Base-by-base conservation (phyloP, 2,888 invertebrate genomes). In the Palloptera scutellata region DNA sequence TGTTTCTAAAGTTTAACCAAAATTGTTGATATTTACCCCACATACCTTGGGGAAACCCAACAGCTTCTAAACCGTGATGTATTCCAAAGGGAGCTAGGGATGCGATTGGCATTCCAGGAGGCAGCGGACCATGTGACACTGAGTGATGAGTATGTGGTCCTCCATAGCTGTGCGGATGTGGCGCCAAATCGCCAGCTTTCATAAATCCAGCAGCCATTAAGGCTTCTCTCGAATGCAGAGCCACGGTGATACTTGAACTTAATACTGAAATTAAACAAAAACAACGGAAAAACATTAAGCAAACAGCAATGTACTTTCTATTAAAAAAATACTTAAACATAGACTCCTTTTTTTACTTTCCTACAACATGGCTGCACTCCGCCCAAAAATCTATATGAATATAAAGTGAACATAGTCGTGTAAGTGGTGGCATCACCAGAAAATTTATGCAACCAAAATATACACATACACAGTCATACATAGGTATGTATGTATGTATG, bases 21-120 rank as follows among this genome's bases (percentile, higher is more conserved):
- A 80, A 80, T 80, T 77, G 75, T 53, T 74, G 53, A 84, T 85
- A 85, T 84, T 85, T 85, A 85, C 85, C 85, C 85, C 85, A 85
- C 85, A 85, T 85, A 85, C 85, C 85, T 85, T 85, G 85, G 81
- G 85, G 83, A 77, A 85, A 85, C 81, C 85, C 85, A 79, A 85
- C 85, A 74, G 85, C 84, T 78, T 85, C 85, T 75, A 85, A 78
- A 74, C 85, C 85, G 76, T 85, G 85, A 74, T 85, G 84, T 77
- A 85, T 78, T 77, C 85, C 85, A 79, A 85, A 85, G 77, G 84
- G 85, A 78, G 83, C 83, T 70, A 85, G 76, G 51, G 85, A 84
- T 61, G 85, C 80, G 85, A 85, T 85, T 67, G 85, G 83, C 85
- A 85, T 85, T 69, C 85, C 85, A 63, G 85, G 85, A 73, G 85